Percentiles rank a stretch among this genome's conserved stretches.
Evolutionary conservation across 2,888 invertebrate species (phyloP).

Genomic region (Agonopterix subpropinquella): DNA sequence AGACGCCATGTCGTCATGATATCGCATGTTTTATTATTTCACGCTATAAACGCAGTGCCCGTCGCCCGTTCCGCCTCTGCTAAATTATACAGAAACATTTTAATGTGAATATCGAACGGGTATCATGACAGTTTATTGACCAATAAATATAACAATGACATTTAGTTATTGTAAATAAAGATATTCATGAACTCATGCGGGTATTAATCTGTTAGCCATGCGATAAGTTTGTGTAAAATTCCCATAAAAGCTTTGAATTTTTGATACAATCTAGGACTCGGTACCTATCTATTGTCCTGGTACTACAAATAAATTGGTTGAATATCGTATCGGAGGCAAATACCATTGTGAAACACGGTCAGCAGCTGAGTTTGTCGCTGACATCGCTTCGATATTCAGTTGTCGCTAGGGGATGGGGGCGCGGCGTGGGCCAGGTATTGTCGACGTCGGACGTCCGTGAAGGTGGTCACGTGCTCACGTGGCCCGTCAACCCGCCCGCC

Average conservation of each 20-base stretch:
- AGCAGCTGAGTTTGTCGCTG: slow-evolving; percentile 9
- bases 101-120: slow-evolving; percentile 47
- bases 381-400: slow-evolving; percentile 1
- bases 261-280: slow-evolving; percentile 1
- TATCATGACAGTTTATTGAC: slow-evolving; percentile 45
- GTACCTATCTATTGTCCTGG: background rate
- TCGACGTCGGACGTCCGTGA: slow-evolving; percentile 5
- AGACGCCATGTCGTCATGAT: slow-evolving; percentile 60
- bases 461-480: slow-evolving; percentile 41
- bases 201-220: slow-evolving; percentile 35
- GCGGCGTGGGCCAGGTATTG: slow-evolving; percentile 4
- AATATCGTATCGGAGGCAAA: background rate
- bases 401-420: slow-evolving; percentile 1
- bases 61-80: slow-evolving; percentile 22
- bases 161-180: slow-evolving; percentile 43
- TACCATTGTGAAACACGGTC: too few species aligned
- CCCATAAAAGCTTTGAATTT: slow-evolving; percentile 19
- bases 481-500: slow-evolving; percentile 21
- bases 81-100: slow-evolving; percentile 57
- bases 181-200: slow-evolving; percentile 47
- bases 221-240: slow-evolving; percentile 21
- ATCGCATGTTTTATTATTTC: slow-evolving; percentile 68
- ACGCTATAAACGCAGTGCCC: slow-evolving; percentile 50
- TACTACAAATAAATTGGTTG: slow-evolving; percentile 3
- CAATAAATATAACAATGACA: slow-evolving; percentile 52